Base-by-base conservation (phyloP, 2,113 vertebrate species). In the Podarcis muralis region DNA sequence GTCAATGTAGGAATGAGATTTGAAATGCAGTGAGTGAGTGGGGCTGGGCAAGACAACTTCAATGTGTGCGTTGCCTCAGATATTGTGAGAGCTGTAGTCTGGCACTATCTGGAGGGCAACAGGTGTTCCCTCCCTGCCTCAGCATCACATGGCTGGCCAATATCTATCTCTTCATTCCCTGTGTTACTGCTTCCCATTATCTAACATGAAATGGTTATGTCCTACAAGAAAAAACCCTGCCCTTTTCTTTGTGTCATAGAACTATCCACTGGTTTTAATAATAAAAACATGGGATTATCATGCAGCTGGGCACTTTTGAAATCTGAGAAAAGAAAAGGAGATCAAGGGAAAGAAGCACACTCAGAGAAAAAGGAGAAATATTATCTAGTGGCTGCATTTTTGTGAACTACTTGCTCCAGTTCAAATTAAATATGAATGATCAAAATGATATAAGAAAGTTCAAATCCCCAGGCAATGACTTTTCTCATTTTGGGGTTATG, bases 341-440 rank as follows among this genome's bases (percentile, higher is more conserved):
- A 76, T 68, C 40, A 83, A 77, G 13, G 57, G 35, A 82, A 48
- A 72, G 6, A 18, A 43, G n/a, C n/a, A 11, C 2, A 2, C 30
- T 79, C 62, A 75, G 40, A 82, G 20, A 53, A 32, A 82, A 75
- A 82, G 6, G 22, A 43, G 62, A 76, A 65, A 78, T 66, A 48
- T 18, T 77, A 27, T 48, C 16, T 43, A 78, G 48, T 23, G 20
- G 43, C 37, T 77, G 23, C 43, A 78, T 69, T 74, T 62, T 30
- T 32, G 37, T 83, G 40, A 84, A 77, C 23, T 57, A 18, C n/a
- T 15, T 76, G 80, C 59, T 75, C 79, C 59, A 77, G 23, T 88
- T 84, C 75, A 88, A 57, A 59, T 84, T 76, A 84, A 88, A 57
- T 84, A 84, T 84, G 72, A 88, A 84, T 84, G 62, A 74, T 40